Percentiles rank a stretch among this genome's conserved stretches.
phyloP scores from a whole-genome alignment of 1,140 invertebrate species.

The Eciton burchellii region DNA sequence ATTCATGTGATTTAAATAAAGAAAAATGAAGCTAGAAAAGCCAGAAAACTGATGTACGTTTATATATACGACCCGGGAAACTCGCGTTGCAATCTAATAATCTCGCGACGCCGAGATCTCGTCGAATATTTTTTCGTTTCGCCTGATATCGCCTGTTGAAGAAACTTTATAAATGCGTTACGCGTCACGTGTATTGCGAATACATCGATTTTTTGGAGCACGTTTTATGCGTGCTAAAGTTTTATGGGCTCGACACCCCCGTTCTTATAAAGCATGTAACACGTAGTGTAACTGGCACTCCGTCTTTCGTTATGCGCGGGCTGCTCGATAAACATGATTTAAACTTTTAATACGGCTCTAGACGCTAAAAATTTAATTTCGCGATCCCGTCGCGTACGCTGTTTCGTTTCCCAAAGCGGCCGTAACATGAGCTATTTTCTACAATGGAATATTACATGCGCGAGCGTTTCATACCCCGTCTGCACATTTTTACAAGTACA shows the following conservation, averaged over 20 bases:
- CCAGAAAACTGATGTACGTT: too few species aligned
- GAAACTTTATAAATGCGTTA: too few species aligned
- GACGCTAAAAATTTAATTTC: conserved; percentile 33
- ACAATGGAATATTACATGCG: conserved; percentile 38
- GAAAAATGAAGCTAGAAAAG: too few species aligned
- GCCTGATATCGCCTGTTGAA: too few species aligned
- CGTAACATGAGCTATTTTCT: conserved; percentile 32
- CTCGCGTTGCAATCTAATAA: too few species aligned
- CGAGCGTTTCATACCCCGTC: too few species aligned
- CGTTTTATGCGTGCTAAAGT: conserved; percentile 5
- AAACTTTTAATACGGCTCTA: conserved; percentile 32
- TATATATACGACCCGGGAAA: too few species aligned
- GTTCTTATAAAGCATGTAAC: not conserved
- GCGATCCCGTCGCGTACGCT: conserved; percentile 4
- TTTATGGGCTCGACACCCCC: not conserved
- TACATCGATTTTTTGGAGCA: too few species aligned
- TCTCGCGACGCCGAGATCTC: too few species aligned
- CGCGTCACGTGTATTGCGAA: too few species aligned
- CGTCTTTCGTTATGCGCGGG: not conserved
- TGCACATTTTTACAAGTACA: not conserved
- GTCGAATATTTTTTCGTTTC: too few species aligned
- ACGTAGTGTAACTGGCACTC: not conserved
- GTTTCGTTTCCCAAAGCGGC: conserved; percentile 24
- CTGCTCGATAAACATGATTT: conserved; percentile 25
- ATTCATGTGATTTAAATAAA: too few species aligned